Conservation (phyloP, 2,888 invertebrate species). For the Caenorhabditis wallacei region DNA sequence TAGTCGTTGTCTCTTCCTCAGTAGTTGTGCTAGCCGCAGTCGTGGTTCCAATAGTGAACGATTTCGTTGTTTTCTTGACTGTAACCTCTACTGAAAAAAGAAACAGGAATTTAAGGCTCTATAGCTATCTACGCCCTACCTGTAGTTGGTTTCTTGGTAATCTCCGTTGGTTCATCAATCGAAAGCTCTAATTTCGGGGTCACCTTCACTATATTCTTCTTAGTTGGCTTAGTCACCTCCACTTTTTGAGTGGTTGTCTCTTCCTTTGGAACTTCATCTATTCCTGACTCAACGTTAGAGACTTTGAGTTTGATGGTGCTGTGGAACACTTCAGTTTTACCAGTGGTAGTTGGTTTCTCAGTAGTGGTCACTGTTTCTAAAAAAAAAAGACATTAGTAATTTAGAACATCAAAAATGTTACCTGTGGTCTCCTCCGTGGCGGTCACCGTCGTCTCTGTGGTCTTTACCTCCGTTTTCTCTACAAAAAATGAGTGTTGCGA, state of each 20-base stretch:
- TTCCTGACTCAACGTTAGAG: conserved; percentile 1
- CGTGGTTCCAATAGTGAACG: background rate
- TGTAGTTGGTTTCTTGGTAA: conserved; percentile 23
- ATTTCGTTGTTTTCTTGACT: background rate
- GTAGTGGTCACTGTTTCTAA: background rate
- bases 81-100: background rate
- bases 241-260: conserved; percentile 13
- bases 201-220: conserved; percentile 38
- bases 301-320: conserved; percentile 46
- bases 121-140: background rate
- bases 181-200: conserved; percentile 48
- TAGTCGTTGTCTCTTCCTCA: too few species aligned
- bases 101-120: background rate
- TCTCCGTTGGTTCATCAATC: conserved; percentile 33
- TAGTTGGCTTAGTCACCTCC: conserved; percentile 18
- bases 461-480: background rate
- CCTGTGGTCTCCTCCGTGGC: conserved; percentile 1
- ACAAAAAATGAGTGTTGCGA: too few species aligned
- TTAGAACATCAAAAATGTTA: background rate
- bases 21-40: background rate
- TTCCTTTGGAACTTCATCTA: background rate
- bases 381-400: background rate
- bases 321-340: conserved; percentile 19
- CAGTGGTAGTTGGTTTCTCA: conserved; percentile 5
- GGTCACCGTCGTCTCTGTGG: background rate